These are phyloP conservation scores for Epizoanthus illoricatus DNA, from an alignment of 92 coral and sea anemone species.

Conservation along the genomic window DNA sequence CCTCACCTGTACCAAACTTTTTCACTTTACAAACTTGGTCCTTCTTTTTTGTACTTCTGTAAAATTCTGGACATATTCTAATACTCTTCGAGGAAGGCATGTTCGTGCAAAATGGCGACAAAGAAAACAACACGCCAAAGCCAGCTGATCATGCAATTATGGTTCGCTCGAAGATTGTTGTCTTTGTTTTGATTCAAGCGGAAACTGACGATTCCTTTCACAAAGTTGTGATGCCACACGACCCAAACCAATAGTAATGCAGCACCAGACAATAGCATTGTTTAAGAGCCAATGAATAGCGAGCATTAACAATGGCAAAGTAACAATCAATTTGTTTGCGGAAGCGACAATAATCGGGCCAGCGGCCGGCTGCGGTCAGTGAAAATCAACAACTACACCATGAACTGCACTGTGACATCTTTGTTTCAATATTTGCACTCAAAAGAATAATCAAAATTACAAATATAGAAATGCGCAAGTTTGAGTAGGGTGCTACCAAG, in stretches of 20 bases:
- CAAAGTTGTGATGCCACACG: conserved; percentile 35
- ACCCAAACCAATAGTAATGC: conserved; percentile 45
- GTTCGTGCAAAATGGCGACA: conserved; percentile 30
- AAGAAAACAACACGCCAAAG: conserved; percentile 44
- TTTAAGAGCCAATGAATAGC: conserved; percentile 49
- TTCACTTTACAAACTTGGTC: neutral
- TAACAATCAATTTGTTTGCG: conserved; percentile 4
- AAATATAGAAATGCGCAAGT: too few species aligned
- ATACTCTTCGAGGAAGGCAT: conserved; percentile 84
- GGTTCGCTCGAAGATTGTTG: conserved; percentile 52
- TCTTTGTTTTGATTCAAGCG: conserved; percentile 71
- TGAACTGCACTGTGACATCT: too few species aligned
- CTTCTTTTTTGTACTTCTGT: conserved; percentile 63
- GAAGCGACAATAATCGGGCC: too few species aligned
- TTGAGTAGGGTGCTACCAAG: too few species aligned
- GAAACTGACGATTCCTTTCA: conserved; percentile 60
- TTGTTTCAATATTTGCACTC: too few species aligned
- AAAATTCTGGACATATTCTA: conserved; percentile 79
- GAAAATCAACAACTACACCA: too few species aligned
- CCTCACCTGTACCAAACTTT: conserved; percentile 31
- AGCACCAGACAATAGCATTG: conserved; percentile 23
- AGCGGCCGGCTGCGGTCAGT: too few species aligned
- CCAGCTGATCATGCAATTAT: conserved; percentile 78
- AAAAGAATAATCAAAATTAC: too few species aligned
- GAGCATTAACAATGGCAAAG: neutral